Evolutionary conservation across 2,797 vertebrate species (phyloP).

Genomic region (Manis crassicaudata): DNA sequence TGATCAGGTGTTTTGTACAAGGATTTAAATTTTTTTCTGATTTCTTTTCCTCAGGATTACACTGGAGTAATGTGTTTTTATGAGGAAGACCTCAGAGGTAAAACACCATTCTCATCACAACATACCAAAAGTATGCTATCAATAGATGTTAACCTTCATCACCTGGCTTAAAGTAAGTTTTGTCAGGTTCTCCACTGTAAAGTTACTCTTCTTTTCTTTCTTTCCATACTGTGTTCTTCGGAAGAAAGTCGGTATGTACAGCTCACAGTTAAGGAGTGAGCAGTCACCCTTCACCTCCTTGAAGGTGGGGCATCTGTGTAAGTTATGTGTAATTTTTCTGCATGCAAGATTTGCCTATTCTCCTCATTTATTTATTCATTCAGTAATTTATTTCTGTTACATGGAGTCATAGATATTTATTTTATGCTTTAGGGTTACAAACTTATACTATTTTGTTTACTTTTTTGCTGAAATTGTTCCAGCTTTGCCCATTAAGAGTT

Average conservation of each 20-base stretch:
- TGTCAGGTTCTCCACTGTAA: background rate
- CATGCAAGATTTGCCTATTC: background rate
- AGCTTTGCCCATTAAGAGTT: background rate
- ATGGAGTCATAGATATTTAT: background rate
- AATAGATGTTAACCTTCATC: background rate
- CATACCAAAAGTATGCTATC: background rate
- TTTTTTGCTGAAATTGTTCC: background rate
- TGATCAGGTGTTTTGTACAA: background rate
- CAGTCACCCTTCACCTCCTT: background rate
- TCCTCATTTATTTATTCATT: background rate
- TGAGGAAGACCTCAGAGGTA: background rate
- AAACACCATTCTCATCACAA: background rate
- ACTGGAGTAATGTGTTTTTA: background rate
- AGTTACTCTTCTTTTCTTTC: background rate
- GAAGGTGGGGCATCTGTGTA: background rate
- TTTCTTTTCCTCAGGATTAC: background rate
- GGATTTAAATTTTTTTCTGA: background rate
- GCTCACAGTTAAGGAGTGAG: background rate
- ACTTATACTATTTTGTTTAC: background rate
- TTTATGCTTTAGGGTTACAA: background rate
- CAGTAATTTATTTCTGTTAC: background rate
- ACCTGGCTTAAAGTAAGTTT: background rate
- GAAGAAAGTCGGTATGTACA: background rate
- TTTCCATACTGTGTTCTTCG: background rate
- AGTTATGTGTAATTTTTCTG: background rate